Percentiles rank a stretch among this genome's conserved stretches.
Conservation (phyloP, 1,140 invertebrate species). For the Tetragonula clypearis region DNA sequence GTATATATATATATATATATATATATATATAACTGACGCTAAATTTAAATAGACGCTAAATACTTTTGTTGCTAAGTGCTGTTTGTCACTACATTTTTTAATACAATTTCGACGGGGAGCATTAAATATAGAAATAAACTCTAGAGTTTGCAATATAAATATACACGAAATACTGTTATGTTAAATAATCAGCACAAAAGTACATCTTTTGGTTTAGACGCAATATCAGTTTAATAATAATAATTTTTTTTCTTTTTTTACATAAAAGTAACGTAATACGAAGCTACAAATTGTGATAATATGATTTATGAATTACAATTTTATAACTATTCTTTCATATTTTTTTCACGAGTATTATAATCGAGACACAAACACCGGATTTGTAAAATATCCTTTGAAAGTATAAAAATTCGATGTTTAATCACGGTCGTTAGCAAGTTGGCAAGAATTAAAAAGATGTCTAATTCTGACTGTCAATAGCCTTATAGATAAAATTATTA, state of each 20-base stretch:
- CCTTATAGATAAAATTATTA: not conserved
- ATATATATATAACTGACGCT: not conserved
- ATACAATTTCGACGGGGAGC: not conserved
- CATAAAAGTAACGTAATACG: not conserved
- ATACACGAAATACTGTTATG: no score
- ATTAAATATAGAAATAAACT: not conserved
- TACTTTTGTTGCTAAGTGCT: not conserved
- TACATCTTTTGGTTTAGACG: not conserved
- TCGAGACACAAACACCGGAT: not conserved
- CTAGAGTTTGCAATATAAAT: not conserved
- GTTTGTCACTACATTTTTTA: not conserved
- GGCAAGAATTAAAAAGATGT: slow-evolving; percentile 26
- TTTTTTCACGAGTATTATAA: not conserved
- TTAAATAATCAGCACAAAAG: not conserved
- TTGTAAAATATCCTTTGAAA: not conserved
- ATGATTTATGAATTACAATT: not conserved
- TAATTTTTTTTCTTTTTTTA: no score
- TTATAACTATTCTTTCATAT: not conserved
- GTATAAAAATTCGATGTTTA: not conserved
- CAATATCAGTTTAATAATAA: not conserved
- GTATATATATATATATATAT: not conserved
- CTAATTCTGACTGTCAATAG: not conserved
- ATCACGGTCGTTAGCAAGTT: not conserved
- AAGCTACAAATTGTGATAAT: not conserved
- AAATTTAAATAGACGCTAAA: slow-evolving; percentile 5